These are phyloP conservation scores for Eueremaeus valkanovi DNA, from an alignment of 2,888 invertebrate species.

Conservation along the genomic window DNA sequence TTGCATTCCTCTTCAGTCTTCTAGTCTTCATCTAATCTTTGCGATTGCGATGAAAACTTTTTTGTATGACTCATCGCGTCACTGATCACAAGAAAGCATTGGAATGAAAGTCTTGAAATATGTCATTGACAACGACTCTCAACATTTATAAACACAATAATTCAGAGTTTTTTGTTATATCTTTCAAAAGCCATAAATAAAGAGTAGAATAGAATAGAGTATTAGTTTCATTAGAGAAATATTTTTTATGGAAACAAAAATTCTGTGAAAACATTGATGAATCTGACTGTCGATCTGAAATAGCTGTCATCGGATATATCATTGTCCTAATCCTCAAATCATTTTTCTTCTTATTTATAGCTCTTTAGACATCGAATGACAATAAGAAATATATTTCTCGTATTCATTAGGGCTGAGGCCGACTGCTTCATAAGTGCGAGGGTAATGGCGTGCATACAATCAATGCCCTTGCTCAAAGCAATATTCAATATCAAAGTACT, in stretches of 20 bases:
- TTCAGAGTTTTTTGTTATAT: neutral
- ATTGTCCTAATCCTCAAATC: conserved; percentile 29
- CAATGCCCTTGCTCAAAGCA: no score
- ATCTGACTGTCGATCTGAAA: neutral
- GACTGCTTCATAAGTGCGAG: no score
- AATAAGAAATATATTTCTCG: no score
- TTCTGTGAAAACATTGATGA: neutral
- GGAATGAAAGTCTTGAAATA: conserved; percentile 6
- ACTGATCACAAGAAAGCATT: conserved; percentile 13
- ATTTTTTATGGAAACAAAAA: conserved; percentile 8
- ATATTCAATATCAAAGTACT: no score
- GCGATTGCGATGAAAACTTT: conserved; percentile 25
- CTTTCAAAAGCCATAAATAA: conserved; percentile 4
- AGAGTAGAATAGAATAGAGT: neutral
- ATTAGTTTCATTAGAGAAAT: conserved; percentile 11
- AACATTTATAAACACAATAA: conserved; percentile 27
- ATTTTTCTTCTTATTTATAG: conserved; percentile 22
- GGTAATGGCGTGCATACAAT: no score
- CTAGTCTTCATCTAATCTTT: conserved; percentile 20
- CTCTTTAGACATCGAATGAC: neutral
- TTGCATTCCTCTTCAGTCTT: neutral
- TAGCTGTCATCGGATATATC: conserved; percentile 7
- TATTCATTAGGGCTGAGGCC: no score
- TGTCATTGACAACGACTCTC: neutral
- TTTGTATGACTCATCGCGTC: neutral